Percentiles rank a stretch among this genome's conserved stretches.
phyloP scores from a whole-genome alignment of 2,113 vertebrate species.

The Chionodraco myersi region DNA sequence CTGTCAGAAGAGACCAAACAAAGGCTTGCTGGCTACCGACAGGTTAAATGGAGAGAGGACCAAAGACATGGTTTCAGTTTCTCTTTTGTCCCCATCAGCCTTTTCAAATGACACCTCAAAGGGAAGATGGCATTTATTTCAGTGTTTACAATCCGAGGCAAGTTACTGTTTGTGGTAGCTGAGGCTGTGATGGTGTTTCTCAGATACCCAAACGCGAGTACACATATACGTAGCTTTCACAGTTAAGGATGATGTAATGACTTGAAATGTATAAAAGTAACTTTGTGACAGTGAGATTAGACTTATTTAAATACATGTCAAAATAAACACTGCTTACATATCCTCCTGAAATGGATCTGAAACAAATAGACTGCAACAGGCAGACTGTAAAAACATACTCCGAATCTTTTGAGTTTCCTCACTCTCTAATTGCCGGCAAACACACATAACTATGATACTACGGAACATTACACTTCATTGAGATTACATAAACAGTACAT shows the following conservation, averaged over 20 bases:
- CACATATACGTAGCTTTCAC: constrained; percentile 3
- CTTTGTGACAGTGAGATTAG: constrained; percentile 26
- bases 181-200: constrained; percentile 40
- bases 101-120: constrained; percentile 55
- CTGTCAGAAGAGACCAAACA: constrained; percentile 77
- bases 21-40: constrained; percentile 59
- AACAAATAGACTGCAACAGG: constrained; percentile 12
- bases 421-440: constrained; percentile 30
- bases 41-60: constrained; percentile 51
- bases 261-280: constrained; percentile 43
- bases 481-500: constrained; percentile 61
- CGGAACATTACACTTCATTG: constrained; percentile 47
- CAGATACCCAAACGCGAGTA: constrained; percentile 27
- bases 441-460: constrained; percentile 31
- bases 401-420: constrained; percentile 23
- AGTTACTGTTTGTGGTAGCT: constrained; percentile 43
- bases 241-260: constrained; percentile 49
- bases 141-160: constrained; percentile 44
- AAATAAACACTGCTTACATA: constrained; percentile 43
- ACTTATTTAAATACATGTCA: constrained; percentile 26
- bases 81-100: constrained; percentile 61
- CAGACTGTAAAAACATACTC: constrained; percentile 36
- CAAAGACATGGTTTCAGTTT: constrained; percentile 50
- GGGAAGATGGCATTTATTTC: constrained; percentile 54
- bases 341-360: constrained; percentile 20